Conservation (phyloP, 2,113 vertebrate genomes). For the Ceyx melanurus region DNA sequence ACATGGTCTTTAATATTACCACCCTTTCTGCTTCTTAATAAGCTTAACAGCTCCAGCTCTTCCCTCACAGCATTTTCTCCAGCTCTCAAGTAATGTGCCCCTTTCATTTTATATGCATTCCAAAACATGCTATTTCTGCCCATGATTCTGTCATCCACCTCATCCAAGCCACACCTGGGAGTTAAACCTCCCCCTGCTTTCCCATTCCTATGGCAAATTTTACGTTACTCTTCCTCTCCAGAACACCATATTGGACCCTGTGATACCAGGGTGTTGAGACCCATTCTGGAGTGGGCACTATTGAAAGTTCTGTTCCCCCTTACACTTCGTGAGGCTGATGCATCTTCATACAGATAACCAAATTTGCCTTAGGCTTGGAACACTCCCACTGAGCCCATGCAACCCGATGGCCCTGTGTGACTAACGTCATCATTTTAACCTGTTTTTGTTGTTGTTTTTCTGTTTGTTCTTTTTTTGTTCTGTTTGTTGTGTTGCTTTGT, state of each 20-base stretch:
- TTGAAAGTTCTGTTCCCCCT: background rate
- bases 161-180: background rate
- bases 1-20: background rate
- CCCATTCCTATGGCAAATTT: background rate
- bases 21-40: background rate
- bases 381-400: background rate
- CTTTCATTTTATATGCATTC: background rate
- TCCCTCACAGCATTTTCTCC: background rate
- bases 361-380: background rate
- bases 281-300: rapidly evolving
- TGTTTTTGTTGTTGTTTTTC: background rate
- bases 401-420: background rate
- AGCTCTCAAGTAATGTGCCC: background rate
- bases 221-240: background rate
- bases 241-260: rapidly evolving
- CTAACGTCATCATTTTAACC: background rate
- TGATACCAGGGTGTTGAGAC: rapidly evolving
- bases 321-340: rapidly evolving
- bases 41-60: background rate
- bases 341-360: too few relatives aligned
- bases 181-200: background rate
- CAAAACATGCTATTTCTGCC: background rate
- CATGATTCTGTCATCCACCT: background rate
- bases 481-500: background rate
- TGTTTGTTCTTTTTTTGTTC: background rate